A percentile compares a stretch with the other conserved stretches of the same genome.
These are phyloP conservation scores for Rhinatrema bivittatum DNA, from an alignment of 2,797 vertebrate genomes.

Conservation along the genomic window DNA sequence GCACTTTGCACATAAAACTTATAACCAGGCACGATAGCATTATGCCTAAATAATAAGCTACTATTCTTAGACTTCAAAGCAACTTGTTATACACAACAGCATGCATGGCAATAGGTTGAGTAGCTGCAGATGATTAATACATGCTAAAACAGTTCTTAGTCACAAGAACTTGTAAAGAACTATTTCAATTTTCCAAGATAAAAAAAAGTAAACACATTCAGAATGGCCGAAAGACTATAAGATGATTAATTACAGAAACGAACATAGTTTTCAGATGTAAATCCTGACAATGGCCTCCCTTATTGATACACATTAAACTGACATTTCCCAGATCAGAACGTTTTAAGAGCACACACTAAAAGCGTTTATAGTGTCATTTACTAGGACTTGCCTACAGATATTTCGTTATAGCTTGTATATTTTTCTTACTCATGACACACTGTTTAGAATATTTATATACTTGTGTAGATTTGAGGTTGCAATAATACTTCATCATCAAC, in stretches of 20 bases:
- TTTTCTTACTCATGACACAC: constrained; percentile 1
- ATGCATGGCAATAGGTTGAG: not conserved
- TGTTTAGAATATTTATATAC: no score
- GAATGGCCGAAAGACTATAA: constrained; percentile 29
- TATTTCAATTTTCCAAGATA: constrained; percentile 8
- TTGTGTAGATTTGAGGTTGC: no score
- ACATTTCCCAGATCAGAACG: constrained; percentile 29
- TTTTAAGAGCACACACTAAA: constrained; percentile 35
- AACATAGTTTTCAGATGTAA: constrained; percentile 33
- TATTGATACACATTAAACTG: constrained; percentile 37
- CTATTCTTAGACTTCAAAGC: no score
- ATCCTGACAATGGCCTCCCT: constrained; percentile 27
- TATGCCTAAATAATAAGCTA: not conserved
- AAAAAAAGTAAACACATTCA: constrained; percentile 7
- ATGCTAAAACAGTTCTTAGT: constrained; percentile 15
- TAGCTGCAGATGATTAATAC: constrained; percentile 1
- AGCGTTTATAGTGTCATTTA: constrained; percentile 32
- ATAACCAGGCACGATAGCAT: no score
- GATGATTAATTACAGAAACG: constrained; percentile 28
- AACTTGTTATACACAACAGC: no score
- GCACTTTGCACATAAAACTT: no score
- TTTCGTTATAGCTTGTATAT: constrained; percentile 15
- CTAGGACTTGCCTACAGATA: constrained; percentile 22
- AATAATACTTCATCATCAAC: no score
- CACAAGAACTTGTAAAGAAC: constrained; percentile 1